Base-by-base conservation (phyloP, 2,888 invertebrate genomes). In the Clistopyga incitator region DNA sequence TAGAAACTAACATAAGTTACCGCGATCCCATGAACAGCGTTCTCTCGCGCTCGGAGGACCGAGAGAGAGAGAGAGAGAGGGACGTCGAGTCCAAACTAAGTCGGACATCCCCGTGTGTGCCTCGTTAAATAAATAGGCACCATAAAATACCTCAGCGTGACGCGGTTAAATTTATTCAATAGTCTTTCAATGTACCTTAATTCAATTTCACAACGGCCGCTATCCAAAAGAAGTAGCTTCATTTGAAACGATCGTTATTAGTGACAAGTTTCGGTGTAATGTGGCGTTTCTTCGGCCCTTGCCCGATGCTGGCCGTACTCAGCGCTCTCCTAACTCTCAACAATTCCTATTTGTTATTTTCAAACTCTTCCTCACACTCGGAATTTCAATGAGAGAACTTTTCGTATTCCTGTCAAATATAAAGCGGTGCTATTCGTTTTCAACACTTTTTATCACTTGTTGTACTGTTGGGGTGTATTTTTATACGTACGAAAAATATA, bases 1-100 rank as follows among this genome's bases (percentile, higher is more conserved):
- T 84, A 84, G 84, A 84, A 84, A 78, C 84, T 78, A 84, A 84
- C 84, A 84, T 84, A 84, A 84, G 81, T 84, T 84, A 84, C 84
- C 81, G 84, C 64, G 80, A 81, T 84, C 84, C 74, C 81, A 75
- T 75, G 84, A 81, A 80, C 79, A 78, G 54, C 34, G 74, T 61
- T 77, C 71, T 70, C 81, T 72, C 47, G 42, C 72, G 72, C 67
- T 65, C 25, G 64, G 54, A 59, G 45, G 10, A 65, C 18, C 20
- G 59, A 59, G 47, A 59, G 50, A 25, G 42, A 59, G 47, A 59
- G 50, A 25, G 42, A 68, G 45, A 18, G 68, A 59, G 50, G 47
- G 56, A 34, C 64, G 56, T 6, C 25, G 78, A 76, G 75, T 71
- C 59, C 65, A 20, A 59, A 74, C 47, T 34, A 45, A 52, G 18